phyloP scores from a whole-genome alignment of 2,888 invertebrate genomes.

The Thecocarcelia acutangulata region DNA sequence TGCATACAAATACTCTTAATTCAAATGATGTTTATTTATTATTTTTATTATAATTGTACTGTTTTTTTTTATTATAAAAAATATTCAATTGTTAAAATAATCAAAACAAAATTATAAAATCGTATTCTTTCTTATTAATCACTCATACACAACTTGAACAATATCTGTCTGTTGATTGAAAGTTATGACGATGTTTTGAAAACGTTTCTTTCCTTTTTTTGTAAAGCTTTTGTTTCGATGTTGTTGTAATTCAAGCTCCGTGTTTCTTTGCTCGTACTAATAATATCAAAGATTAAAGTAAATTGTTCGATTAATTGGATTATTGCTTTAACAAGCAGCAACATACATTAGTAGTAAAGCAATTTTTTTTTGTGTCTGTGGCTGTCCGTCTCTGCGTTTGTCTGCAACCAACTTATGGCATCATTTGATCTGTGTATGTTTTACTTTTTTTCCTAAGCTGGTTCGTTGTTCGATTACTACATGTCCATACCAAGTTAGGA shows the following conservation, averaged over 20 bases:
- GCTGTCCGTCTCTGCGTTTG: background rate
- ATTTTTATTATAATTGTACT: background rate
- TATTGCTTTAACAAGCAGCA: constrained; percentile 70
- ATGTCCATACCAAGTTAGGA: constrained; percentile 67
- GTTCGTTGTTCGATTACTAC: constrained; percentile 46
- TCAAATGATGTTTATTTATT: constrained; percentile 34
- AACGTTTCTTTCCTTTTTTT: constrained; percentile 9
- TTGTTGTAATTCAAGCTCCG: constrained; percentile 34
- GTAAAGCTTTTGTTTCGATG: background rate
- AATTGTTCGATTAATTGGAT: constrained; percentile 72
- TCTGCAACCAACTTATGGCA: constrained; percentile 50
- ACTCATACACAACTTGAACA: constrained; percentile 34
- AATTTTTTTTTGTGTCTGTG: constrained; percentile 16
- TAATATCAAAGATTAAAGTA: constrained; percentile 70
- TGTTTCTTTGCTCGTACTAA: constrained; percentile 57
- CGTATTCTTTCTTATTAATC: constrained; percentile 45
- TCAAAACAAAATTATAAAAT: constrained; percentile 33
- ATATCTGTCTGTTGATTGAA: constrained; percentile 42
- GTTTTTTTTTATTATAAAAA: constrained; percentile 8
- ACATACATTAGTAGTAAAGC: constrained; percentile 55
- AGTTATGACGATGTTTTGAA: constrained; percentile 44
- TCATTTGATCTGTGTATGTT: constrained; percentile 36
- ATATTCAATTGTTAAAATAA: constrained; percentile 41
- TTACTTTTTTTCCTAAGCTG: constrained; percentile 6
- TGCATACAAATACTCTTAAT: constrained; percentile 14